Base-by-base conservation (phyloP, 2,113 vertebrate species). In the Martes martes region DNA sequence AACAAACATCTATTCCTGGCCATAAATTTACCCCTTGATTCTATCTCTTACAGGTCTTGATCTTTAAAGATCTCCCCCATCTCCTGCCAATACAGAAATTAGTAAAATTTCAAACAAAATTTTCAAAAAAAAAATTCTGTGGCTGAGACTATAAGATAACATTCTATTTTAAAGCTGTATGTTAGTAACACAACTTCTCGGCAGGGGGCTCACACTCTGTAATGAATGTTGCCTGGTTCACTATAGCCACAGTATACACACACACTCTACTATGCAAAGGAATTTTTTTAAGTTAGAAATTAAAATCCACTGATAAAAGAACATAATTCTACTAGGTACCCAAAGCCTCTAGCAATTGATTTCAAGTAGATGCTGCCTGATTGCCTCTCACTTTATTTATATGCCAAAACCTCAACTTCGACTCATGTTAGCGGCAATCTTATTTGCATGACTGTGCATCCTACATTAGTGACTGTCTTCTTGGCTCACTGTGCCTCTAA, bases 281-380 rank as follows among this genome's bases (percentile, higher is more conserved):
- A 80, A 61, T 33, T 45, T 78, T 81, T 24, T 50, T 31, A 28
- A 94, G 88, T 76, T 21, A 93, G 33, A 96, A 96, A 97, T 94
- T 96, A 98, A 96, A 97, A 96, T 83, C 92, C 74, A 92, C 47
- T 95, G 79, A 96, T 87, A 97, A 97, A 97, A 97, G 55, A 63
- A 94, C 73, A 52, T 69, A 97, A 95, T 96, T 96, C 91, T 55
- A 84, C 90, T 93, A 90, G 85, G 71, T 82, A 96, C 19, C 88
- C 59, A 92, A 82, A 92, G 52, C 59, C 93, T 90, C 85, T 95
- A 97, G 97, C 92, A 96, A 97, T 96, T 98, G 95, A 98, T 98
- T 98, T 98, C 97, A 98, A 98, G 97, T 97, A 98, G 92, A 33
- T 97, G 80, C 39, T 33, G 88, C 83, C 92, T 98, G 98, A 98